These are phyloP conservation scores for Tychaedon coryphoeus DNA, from an alignment of 2,113 vertebrate genomes.

Conservation along the genomic window DNA sequence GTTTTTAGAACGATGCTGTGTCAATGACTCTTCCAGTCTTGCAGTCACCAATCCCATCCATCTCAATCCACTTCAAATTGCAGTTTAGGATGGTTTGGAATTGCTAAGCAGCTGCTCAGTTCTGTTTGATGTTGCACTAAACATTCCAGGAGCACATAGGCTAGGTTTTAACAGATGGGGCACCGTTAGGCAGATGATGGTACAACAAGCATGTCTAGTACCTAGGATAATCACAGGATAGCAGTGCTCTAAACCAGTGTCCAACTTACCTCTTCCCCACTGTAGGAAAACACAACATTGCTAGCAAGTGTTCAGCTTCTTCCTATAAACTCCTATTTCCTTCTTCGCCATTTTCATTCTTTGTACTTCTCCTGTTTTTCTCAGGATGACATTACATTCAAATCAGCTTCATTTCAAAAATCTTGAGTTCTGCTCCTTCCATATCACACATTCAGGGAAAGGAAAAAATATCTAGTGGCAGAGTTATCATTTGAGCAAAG, in stretches of 20 bases:
- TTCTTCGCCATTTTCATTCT: not conserved
- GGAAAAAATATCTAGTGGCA: not conserved
- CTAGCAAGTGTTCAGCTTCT: not conserved
- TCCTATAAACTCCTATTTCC: not conserved
- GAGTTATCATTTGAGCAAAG: not conserved
- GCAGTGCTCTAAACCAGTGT: not conserved
- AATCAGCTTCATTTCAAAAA: not conserved
- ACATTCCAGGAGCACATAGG: not conserved
- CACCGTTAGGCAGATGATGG: fast-evolving
- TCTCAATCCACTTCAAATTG: not conserved
- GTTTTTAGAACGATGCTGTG: not conserved
- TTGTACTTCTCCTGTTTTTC: not conserved
- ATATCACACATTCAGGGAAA: not conserved
- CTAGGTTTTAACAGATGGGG: not conserved
- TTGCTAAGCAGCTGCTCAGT: not conserved
- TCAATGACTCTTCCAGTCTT: not conserved
- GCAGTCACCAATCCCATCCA: not conserved
- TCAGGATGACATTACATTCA: not conserved
- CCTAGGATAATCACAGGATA: not conserved
- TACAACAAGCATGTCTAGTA: not conserved
- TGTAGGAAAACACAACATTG: not conserved
- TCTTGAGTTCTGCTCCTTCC: not conserved
- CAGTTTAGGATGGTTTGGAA: not conserved
- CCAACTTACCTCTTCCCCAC: not conserved
- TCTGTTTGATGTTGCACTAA: not conserved